Conservation (phyloP, 2,797 vertebrate species). For the Acipenser ruthenus region DNA sequence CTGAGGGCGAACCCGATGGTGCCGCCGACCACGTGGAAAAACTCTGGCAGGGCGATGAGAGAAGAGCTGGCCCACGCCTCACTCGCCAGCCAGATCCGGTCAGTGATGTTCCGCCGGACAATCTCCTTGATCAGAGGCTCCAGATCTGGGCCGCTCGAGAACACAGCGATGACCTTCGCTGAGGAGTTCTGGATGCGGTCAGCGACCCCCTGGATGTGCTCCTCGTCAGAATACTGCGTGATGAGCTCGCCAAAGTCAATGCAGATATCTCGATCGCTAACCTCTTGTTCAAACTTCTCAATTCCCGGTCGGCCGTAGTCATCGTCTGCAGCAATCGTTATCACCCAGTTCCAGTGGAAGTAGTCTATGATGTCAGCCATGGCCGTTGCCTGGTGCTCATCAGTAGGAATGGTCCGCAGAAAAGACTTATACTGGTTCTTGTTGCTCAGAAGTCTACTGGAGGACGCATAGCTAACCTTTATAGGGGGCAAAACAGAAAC, state of each 20-base stretch:
- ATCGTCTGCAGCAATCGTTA: slow-evolving; percentile 92
- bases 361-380: slow-evolving; percentile 94
- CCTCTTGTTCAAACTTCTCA: slow-evolving; percentile 94
- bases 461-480: slow-evolving; percentile 96
- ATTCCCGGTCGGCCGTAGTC: slow-evolving; percentile 94
- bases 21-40: slow-evolving; percentile 85
- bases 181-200: slow-evolving; percentile 92
- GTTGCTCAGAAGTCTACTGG: slow-evolving; percentile 92
- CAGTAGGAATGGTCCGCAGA: slow-evolving; percentile 91
- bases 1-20: slow-evolving; percentile 87
- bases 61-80: slow-evolving; percentile 95
- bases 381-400: slow-evolving; percentile 89
- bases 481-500: slow-evolving; percentile 22
- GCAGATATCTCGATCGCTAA: slow-evolving; percentile 90
- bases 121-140: slow-evolving; percentile 94
- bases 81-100: slow-evolving; percentile 87
- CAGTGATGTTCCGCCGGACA: slow-evolving; percentile 82
- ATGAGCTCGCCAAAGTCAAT: slow-evolving; percentile 96
- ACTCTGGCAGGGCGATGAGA: slow-evolving; percentile 85
- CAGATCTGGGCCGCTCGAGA: slow-evolving; percentile 86
- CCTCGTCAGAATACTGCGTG: slow-evolving; percentile 81
- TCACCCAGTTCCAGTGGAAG: slow-evolving; percentile 98
- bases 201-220: slow-evolving; percentile 79
- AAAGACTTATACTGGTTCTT: slow-evolving; percentile 97
- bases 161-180: slow-evolving; percentile 91